Evolutionary conservation across 2,113 vertebrate species (phyloP).

Genomic region (Alouatta palliata): DNA sequence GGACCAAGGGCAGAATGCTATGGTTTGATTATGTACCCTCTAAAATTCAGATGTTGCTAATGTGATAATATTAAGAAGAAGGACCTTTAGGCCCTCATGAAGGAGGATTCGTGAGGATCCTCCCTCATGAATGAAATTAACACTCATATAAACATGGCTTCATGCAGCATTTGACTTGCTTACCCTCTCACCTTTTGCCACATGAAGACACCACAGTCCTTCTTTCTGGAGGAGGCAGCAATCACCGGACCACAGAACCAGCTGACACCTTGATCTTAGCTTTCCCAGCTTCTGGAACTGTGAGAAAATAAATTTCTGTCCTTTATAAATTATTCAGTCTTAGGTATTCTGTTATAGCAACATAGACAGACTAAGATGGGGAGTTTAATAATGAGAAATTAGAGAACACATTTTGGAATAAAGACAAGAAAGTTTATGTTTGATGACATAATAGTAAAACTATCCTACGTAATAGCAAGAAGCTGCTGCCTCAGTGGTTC

Average conservation of each 20-base stretch:
- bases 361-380: neutral
- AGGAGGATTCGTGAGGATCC: too few species aligned
- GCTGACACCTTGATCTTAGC: neutral
- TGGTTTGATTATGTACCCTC: neutral
- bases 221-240: neutral
- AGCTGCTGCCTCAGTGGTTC: neutral
- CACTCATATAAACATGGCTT: neutral
- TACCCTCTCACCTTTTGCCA: neutral
- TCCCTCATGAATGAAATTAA: neutral
- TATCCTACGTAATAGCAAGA: neutral
- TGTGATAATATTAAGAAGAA: neutral
- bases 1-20: neutral
- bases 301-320: neutral
- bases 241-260: neutral
- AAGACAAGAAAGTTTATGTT: neutral
- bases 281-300: neutral
- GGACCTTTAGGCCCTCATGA: neutral
- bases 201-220: neutral
- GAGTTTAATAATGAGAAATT: neutral
- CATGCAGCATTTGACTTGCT: neutral
- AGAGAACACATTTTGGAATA: neutral
- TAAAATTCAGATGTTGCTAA: neutral
- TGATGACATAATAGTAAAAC: neutral
- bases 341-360: neutral
- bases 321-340: neutral